Base-by-base conservation (phyloP, 2,113 vertebrate genomes). In the Corynorhinus townsendii region DNA sequence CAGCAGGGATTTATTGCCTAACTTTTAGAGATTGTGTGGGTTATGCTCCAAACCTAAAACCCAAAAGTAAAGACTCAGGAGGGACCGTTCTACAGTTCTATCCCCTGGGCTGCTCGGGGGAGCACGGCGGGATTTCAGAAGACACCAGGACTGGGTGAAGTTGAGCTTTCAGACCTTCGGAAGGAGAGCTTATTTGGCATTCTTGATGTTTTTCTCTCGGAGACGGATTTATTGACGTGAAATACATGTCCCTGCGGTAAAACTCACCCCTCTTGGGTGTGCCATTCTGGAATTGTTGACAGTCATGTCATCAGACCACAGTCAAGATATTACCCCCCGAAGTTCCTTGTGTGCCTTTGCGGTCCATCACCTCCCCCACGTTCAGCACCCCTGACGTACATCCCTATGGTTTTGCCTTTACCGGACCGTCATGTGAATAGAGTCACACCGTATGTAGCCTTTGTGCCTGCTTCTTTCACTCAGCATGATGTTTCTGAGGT, bases 181-280 rank as follows among this genome's bases (percentile, higher is more conserved):
- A 38, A 73, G 66, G 24, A n/a, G 16, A 73, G 24, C 33, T 83
- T 16, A 15, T n/a, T 82, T 24, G 19, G n/a, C 54, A 24, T 49
- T n/a, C 26, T 72, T 68, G 28, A 28, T 35, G 24, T 40, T 93
- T 81, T 62, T 28, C 59, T 85, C 71, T 64, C 40, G 10, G 33
- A 38, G 92, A 69, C 7, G 28, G 35, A 75, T 66, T 75, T 35
- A 88, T 20, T 56, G 62, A 59, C 19, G n/a, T 26, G 14, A 59
- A 54, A 28, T 3, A 59, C 45, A 28, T 4, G 26, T 20, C 12
- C n/a, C 1, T 1, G 2, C 0, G 5, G 14, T 10, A 7, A 43
- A 38, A 52, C 16, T 35, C 11, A 12, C 7, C 40, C n/a, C 24
- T 15, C 17, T 45, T 2, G 7, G 43, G n/a, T 12, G 5, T 19